These are phyloP conservation scores for Psittacara wagleri DNA, from an alignment of 2,113 vertebrate species.

Conservation along the genomic window DNA sequence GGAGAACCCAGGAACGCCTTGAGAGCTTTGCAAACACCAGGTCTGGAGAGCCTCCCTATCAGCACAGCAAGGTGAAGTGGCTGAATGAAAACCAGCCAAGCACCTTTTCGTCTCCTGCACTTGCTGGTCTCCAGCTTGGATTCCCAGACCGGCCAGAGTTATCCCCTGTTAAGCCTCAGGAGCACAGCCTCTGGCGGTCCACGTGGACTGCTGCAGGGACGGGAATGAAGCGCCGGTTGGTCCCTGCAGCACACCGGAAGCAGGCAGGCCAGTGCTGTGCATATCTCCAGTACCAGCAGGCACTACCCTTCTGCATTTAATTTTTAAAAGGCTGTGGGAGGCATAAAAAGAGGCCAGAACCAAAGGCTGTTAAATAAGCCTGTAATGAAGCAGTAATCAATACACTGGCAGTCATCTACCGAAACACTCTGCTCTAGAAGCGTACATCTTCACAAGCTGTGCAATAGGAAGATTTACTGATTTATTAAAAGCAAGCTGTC, in stretches of 20 bases:
- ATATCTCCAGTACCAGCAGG: neutral
- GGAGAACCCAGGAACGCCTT: neutral
- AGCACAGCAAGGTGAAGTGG: neutral
- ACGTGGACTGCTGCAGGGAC: neutral
- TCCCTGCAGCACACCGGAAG: neutral
- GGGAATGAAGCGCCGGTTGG: accelerated
- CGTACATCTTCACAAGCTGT: neutral
- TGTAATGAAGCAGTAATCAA: neutral
- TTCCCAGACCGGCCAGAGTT: neutral
- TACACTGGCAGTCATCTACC: neutral
- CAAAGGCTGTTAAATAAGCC: neutral
- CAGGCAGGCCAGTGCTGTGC: neutral
- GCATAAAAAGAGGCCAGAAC: neutral
- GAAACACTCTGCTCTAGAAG: neutral
- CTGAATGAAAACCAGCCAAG: neutral
- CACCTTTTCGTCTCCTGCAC: neutral
- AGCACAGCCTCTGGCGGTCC: neutral
- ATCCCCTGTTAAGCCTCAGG: neutral
- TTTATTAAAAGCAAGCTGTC: neutral
- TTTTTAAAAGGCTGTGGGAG: neutral
- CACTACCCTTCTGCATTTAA: neutral
- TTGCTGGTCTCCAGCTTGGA: neutral
- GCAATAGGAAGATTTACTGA: too few relatives aligned
- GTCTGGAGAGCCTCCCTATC: neutral
- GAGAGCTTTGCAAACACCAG: neutral